Evolutionary conservation across 1,140 invertebrate genomes (phyloP), one percentile per base, ranked within the genome.

Genomic region (Sarcophaga peregrina): DNA sequence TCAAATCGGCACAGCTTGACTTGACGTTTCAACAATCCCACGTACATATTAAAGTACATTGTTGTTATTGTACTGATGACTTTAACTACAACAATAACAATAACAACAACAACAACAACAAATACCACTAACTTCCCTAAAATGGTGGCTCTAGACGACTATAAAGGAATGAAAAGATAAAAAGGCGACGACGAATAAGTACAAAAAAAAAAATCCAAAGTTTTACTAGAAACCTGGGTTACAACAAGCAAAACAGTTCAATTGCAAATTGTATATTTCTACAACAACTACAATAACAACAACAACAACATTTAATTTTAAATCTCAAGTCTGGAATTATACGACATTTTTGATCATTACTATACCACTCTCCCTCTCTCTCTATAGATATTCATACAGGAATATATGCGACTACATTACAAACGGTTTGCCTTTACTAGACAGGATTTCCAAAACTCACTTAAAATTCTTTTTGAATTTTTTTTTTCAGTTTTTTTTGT

Each of bases 1-100:
- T 89, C 88, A 89, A 88, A 48, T 62, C 37, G 46, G 82, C 88
- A 89, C 88, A 89, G 88, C 88, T 89, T 89, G 88, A 89, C 89
- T 89, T 89, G 88, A 89, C 88, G 89, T 89, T 89, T 89, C 88
- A 88, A 89, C 88, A 81, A 83, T 52, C 68, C 83, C 46, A 80
- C 48, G 73, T 48, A 68, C 54, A 13, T 58, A 37, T 37, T 37
- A 37, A 37, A 37, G 54, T 68, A 68, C 62, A 68, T 37, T 8
- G 62, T 68, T 20, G 62, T 68, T 5, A 52, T 9, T 10, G 50
- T 10, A 13, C 50, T 10, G 13, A 52, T 17, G n/a, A 37, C 25
- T 37, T 37, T 37, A 37, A 37, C 25, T 37, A 37, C 25, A 37
- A 37, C 25, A 37, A 37, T 4, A 37, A 37, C 25, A 37, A 37